phyloP scores from a whole-genome alignment of 2,797 vertebrate genomes.

The Poecile montanus region DNA sequence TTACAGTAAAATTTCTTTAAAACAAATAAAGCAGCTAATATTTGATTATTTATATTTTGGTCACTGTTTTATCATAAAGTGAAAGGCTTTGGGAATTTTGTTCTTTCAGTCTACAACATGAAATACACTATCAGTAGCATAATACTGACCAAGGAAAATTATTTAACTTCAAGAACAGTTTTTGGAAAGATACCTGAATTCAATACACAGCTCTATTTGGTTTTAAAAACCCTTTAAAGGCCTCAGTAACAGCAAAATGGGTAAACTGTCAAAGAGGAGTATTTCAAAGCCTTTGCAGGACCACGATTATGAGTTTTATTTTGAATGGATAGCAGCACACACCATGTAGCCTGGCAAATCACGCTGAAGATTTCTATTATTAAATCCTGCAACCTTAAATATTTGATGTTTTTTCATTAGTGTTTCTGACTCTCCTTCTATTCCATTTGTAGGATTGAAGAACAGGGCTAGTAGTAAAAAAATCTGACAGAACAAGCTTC shows the following conservation, averaged over 20 bases:
- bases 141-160: background rate
- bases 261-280: background rate
- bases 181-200: background rate
- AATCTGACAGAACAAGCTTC: background rate
- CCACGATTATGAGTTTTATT: background rate
- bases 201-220: background rate
- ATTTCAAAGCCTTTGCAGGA: slow-evolving; percentile 4
- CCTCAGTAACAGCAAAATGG: background rate
- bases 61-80: background rate
- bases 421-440: slow-evolving; percentile 16
- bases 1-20: background rate
- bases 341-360: background rate
- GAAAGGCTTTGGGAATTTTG: background rate
- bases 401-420: slow-evolving; percentile 41
- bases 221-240: background rate
- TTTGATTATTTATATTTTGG: background rate
- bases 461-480: background rate
- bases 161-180: background rate
- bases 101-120: background rate
- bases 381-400: slow-evolving; percentile 14
- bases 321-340: background rate
- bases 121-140: background rate
- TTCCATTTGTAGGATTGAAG: slow-evolving; percentile 12
- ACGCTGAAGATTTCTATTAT: slow-evolving; percentile 3
- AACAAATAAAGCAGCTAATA: background rate